Evolutionary conservation across 2,888 invertebrate species (phyloP).

Genomic region (Gibbula magus): DNA sequence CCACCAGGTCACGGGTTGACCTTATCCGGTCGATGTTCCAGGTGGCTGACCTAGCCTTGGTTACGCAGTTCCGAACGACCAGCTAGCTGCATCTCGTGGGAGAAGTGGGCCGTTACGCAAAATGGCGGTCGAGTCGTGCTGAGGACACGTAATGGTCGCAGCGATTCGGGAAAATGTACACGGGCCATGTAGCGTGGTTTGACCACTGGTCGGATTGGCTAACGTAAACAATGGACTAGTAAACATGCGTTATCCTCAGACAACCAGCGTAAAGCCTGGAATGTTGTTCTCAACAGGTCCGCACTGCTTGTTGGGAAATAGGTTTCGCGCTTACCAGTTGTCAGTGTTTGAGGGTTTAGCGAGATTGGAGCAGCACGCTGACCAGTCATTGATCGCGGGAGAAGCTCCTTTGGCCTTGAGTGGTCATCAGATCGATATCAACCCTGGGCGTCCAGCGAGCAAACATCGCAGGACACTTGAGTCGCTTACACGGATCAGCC

Average conservation of each 20-base stretch:
- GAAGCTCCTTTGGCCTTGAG: conserved; percentile 14
- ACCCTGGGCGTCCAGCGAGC: not conserved
- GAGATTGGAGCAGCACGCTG: not conserved
- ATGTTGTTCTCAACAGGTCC: not conserved
- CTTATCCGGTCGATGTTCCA: not conserved
- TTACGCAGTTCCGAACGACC: not conserved
- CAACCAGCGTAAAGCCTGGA: not conserved
- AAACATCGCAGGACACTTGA: conserved; percentile 17
- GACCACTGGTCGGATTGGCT: not conserved
- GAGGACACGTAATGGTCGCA: not conserved
- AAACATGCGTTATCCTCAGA: not conserved
- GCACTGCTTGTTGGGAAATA: not conserved
- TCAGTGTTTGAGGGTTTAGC: not conserved
- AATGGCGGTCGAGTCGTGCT: not conserved
- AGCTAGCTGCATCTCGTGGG: not conserved
- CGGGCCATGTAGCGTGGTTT: not conserved
- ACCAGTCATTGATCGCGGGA: conserved; percentile 7
- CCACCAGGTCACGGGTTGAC: not conserved
- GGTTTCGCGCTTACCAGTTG: not conserved
- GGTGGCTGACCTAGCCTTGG: not conserved
- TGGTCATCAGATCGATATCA: conserved; percentile 11
- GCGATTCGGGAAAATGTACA: not conserved
- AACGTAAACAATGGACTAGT: conserved; percentile 1
- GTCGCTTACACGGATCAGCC: conserved; percentile 4
- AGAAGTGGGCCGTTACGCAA: not conserved